Base-by-base conservation (phyloP, 2,797 vertebrate genomes). In the Eleutherodactylus coqui region DNA sequence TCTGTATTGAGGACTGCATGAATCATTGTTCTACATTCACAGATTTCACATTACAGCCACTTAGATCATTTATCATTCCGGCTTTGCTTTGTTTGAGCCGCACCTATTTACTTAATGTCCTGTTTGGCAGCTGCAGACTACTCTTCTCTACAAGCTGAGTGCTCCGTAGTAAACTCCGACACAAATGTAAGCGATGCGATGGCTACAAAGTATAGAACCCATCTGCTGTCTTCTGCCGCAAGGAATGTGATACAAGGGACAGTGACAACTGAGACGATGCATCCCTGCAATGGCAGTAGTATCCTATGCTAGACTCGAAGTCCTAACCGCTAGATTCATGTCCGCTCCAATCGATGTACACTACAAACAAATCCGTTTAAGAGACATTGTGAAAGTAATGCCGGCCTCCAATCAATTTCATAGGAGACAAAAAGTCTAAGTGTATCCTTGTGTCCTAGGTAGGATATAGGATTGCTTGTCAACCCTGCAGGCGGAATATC, bases 371-470 rank as follows among this genome's bases (percentile, higher is more conserved):
- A 32, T 51, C 19, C 36, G 45, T 43, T 72, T 45, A 72, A n/a
- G 38, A 43, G 38, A 27, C 43, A 45, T 43, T 11, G 29, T 32
- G 75, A 32, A 34, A 76, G 2, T 9, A 14, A 51, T n/a, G 47
- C 9, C 7, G 24, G n/a, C 47, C n/a, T 70, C 47, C 17, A 72
- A 79, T 85, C 75, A 85, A 85, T 85, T 55, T 70, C 34, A 3
- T 79, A 19, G 62, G 75, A 78, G 83, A 79, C 83, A 69, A 70
- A 32, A 49, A 55, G 75, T 72, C 82, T 75, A 47, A 36, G 3
- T 11, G 55, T 51, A 75, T 51, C 43, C 21, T 73, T 47, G 36
- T 49, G 27, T 36, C 16, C 14, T 51, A 76, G 47, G 32, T 29
- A 47, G 7, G 24, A 75, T 29, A 2, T 1, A 34, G 73, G 32